These are phyloP conservation scores for Bombus huntii DNA, from an alignment of 1,140 invertebrate species.

Conservation along the genomic window DNA sequence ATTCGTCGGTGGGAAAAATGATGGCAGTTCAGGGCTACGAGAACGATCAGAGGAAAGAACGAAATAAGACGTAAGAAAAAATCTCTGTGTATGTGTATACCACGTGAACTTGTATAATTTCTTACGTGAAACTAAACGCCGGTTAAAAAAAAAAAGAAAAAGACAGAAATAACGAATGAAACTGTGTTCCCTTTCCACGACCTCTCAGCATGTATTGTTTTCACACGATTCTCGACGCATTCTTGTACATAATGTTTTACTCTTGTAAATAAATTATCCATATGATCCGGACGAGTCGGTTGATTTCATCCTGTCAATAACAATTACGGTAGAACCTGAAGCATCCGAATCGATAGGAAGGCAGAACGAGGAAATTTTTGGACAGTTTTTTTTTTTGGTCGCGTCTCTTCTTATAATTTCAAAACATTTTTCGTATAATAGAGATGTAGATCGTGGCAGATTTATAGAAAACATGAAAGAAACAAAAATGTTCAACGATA, in stretches of 20 bases:
- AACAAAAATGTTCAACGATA: too few relatives aligned
- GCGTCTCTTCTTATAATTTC: too few relatives aligned
- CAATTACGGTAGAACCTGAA: too few relatives aligned
- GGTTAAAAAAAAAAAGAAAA: background rate
- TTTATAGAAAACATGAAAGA: too few relatives aligned
- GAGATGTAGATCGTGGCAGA: too few relatives aligned
- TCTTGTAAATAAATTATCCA: slow-evolving; percentile 76
- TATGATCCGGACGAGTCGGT: slow-evolving; percentile 22
- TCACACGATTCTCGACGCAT: slow-evolving; percentile 67
- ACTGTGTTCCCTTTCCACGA: slow-evolving; percentile 59
- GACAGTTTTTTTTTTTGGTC: too few relatives aligned
- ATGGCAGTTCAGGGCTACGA: slow-evolving; percentile 9
- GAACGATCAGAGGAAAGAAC: background rate
- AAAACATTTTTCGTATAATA: too few relatives aligned
- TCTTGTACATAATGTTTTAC: slow-evolving; percentile 77
- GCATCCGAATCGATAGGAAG: too few relatives aligned
- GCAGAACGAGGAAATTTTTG: too few relatives aligned
- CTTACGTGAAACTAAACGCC: slow-evolving; percentile 37
- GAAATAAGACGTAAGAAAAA: slow-evolving; percentile 41
- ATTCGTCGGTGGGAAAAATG: background rate
- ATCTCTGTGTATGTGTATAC: slow-evolving; percentile 38
- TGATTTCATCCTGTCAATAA: background rate
- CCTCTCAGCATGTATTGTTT: slow-evolving; percentile 57
- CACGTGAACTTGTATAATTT: slow-evolving; percentile 53
- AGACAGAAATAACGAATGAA: slow-evolving; percentile 10